These are phyloP conservation scores for Delia radicum DNA, from an alignment of 1,140 invertebrate species.

Conservation along the genomic window DNA sequence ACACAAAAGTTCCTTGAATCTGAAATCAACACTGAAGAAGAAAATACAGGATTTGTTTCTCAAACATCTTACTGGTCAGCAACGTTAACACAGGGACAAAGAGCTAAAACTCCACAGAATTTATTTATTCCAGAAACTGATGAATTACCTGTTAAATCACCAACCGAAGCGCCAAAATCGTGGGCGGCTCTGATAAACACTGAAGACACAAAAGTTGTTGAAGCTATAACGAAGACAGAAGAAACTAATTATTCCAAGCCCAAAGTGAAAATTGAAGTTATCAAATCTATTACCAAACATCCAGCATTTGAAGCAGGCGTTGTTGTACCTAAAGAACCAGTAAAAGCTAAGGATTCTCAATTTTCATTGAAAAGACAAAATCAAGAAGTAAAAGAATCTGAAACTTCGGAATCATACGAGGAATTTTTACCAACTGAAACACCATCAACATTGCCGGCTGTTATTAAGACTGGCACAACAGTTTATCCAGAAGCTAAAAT, in stretches of 20 bases:
- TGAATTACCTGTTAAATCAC: not conserved
- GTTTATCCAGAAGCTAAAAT: conserved; percentile 28
- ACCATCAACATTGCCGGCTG: conserved; percentile 51
- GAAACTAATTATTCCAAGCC: not conserved
- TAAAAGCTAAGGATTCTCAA: conserved; percentile 32
- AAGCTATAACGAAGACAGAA: not conserved
- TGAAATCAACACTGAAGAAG: not conserved
- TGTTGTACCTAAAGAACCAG: no score
- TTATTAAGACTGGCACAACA: conserved; percentile 46
- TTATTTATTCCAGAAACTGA: no score
- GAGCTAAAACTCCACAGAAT: not conserved
- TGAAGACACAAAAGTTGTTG: not conserved
- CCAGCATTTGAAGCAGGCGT: no score
- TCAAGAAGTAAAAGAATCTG: not conserved
- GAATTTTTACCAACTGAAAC: conserved; percentile 47
- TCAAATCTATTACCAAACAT: not conserved
- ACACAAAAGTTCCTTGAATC: no score
- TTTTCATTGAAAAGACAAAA: conserved; percentile 50
- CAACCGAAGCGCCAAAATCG: not conserved
- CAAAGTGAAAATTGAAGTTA: not conserved
- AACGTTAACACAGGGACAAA: conserved; percentile 37
- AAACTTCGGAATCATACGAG: not conserved
- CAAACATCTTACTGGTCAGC: conserved; percentile 53
- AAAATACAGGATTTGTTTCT: conserved; percentile 40
- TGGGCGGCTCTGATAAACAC: not conserved